Percentiles rank a stretch among this genome's conserved stretches.
Evolutionary conservation across 2,797 vertebrate species (phyloP).

Genomic region (Cichlasoma orientale): DNA sequence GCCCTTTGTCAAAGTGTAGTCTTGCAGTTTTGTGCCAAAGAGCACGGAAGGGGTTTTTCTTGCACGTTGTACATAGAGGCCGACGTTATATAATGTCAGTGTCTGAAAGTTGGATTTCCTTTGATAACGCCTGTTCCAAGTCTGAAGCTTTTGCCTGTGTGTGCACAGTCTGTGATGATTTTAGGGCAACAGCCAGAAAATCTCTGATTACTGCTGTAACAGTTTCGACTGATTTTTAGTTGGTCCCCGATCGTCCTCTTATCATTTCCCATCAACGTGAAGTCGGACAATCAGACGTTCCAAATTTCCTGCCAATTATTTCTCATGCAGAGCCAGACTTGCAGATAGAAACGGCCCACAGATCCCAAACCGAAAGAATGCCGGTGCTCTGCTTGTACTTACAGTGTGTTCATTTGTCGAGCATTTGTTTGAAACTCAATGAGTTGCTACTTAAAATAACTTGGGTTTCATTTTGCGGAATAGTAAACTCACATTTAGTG

Average conservation of each 20-base stretch:
- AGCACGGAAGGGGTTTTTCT: not conserved
- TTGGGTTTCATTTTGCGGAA: not conserved
- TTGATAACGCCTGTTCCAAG: not conserved
- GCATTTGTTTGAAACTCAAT: not conserved
- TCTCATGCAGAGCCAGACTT: not conserved
- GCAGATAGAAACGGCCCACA: fast-evolving
- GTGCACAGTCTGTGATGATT: not conserved
- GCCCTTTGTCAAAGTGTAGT: not conserved
- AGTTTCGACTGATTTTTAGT: not conserved
- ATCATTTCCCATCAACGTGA: not conserved
- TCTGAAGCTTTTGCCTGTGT: not conserved
- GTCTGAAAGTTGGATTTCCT: not conserved
- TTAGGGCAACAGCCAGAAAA: not conserved
- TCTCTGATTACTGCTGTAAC: not conserved
- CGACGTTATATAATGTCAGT: not conserved
- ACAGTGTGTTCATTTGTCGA: not conserved
- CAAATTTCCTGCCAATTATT: not conserved
- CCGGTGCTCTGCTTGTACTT: not conserved
- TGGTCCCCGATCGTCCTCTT: no score
- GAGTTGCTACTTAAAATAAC: not conserved
- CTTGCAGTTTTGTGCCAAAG: not conserved
- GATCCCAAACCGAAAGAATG: not conserved
- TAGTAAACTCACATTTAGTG: not conserved
- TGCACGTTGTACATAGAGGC: not conserved
- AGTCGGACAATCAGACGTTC: not conserved